Conservation (phyloP, 2,797 vertebrate genomes). For the Thamnophis elegans region DNA sequence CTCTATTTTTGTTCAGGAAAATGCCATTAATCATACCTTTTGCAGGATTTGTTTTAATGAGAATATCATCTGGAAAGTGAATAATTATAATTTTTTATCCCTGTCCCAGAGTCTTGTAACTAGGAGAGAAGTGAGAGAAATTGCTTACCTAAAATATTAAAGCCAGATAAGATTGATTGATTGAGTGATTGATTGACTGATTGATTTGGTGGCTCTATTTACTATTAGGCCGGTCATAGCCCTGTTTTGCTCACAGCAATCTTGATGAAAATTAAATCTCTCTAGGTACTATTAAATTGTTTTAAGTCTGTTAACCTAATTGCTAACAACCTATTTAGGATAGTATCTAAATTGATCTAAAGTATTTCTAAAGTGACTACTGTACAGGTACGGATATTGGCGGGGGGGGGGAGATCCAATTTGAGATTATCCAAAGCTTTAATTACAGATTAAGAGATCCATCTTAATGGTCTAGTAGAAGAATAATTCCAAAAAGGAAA, state of each 20-base stretch:
- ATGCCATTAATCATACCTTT: not conserved
- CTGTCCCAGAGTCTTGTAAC: not conserved
- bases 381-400: not conserved
- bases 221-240: not conserved
- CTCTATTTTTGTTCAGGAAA: not conserved
- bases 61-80: not conserved
- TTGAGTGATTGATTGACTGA: not conserved
- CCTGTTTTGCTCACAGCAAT: not conserved
- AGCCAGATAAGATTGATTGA: not conserved
- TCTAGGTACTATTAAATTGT: not conserved
- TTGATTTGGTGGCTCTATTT: not conserved
- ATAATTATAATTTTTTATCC: not conserved
- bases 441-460: not conserved
- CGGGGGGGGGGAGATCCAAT: not conserved
- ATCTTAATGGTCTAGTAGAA: not conserved
- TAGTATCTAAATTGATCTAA: not conserved
- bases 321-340: not conserved
- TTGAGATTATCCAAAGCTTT: not conserved
- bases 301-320: not conserved
- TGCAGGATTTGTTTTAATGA: not conserved
- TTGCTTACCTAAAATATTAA: not conserved
- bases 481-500: not conserved
- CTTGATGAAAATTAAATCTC: not conserved
- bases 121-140: not conserved
- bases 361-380: not conserved